Conservation (phyloP, 2,113 vertebrate species). For the Ondatra zibethicus region DNA sequence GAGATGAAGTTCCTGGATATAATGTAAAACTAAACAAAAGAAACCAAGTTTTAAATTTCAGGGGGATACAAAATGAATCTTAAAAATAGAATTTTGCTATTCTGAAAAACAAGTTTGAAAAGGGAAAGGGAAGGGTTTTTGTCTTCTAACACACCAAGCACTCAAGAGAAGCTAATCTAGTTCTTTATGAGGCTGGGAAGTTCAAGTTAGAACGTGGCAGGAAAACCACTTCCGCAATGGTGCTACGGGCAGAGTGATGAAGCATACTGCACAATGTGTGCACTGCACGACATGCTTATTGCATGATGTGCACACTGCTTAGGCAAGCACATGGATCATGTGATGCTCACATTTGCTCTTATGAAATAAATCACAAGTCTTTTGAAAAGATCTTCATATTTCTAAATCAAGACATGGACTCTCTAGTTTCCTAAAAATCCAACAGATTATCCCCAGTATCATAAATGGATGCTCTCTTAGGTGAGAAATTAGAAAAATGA, state of each 20-base stretch:
- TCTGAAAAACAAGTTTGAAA: conserved; percentile 37
- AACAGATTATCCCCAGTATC: conserved; percentile 7
- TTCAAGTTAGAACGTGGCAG: not conserved
- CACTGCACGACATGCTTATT: not conserved
- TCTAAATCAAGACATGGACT: conserved; percentile 46
- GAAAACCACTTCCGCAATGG: conserved; percentile 25
- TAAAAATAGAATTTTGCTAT: conserved; percentile 7
- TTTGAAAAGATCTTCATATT: conserved; percentile 52
- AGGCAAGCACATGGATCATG: not conserved
- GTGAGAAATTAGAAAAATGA: conserved; percentile 24
- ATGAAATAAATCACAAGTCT: conserved; percentile 40
- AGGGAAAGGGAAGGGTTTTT: not conserved
- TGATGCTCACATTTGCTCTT: not conserved
- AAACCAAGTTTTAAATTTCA: conserved; percentile 38
- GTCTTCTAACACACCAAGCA: not conserved
- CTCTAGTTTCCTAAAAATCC: not conserved
- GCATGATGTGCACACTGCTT: not conserved
- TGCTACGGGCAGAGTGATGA: not conserved
- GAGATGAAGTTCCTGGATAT: conserved; percentile 27
- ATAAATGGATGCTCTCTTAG: conserved; percentile 42
- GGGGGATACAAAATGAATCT: conserved; percentile 27
- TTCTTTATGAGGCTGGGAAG: conserved; percentile 14
- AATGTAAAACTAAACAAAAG: conserved; percentile 50
- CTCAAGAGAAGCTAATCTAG: not conserved
- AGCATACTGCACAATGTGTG: not conserved